Conservation (phyloP, 2,113 vertebrate species). For the Sapayoa aenigma region DNA sequence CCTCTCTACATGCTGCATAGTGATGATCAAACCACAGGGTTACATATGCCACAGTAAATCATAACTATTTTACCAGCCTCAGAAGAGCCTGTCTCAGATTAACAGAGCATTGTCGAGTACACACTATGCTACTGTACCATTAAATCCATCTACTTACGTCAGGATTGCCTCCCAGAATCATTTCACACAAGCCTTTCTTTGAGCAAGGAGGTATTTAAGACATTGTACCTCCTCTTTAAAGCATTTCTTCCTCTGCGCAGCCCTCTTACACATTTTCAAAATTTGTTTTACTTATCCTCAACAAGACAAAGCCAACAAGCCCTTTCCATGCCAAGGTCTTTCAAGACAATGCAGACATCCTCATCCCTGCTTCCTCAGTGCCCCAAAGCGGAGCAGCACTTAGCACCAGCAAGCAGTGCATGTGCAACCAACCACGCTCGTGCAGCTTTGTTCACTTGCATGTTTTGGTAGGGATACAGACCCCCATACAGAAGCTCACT, state of each 20-base stretch:
- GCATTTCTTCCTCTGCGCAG: neutral
- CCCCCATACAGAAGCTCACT: neutral
- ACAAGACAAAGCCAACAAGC: neutral
- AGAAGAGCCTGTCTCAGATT: neutral
- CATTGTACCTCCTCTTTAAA: neutral
- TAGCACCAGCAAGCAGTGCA: neutral
- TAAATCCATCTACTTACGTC: neutral
- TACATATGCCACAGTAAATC: neutral
- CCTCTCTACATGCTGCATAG: fast-evolving
- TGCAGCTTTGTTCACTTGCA: neutral
- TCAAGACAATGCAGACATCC: fast-evolving
- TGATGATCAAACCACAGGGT: fast-evolving
- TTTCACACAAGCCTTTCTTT: neutral
- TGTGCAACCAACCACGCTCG: fast-evolving
- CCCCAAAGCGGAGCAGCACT: neutral
- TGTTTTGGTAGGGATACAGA: neutral
- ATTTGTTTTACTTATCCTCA: neutral
- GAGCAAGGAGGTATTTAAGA: neutral
- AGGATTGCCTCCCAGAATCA: neutral
- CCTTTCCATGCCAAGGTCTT: fast-evolving
- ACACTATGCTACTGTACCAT: fast-evolving
- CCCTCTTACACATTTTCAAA: fast-evolving
- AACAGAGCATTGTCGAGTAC: fast-evolving
- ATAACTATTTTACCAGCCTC: neutral
- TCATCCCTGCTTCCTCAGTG: neutral